A percentile compares a stretch with the other conserved stretches of the same genome.
These are phyloP conservation scores for Apodemia mormo DNA, from an alignment of 2,888 invertebrate species.

Conservation along the genomic window DNA sequence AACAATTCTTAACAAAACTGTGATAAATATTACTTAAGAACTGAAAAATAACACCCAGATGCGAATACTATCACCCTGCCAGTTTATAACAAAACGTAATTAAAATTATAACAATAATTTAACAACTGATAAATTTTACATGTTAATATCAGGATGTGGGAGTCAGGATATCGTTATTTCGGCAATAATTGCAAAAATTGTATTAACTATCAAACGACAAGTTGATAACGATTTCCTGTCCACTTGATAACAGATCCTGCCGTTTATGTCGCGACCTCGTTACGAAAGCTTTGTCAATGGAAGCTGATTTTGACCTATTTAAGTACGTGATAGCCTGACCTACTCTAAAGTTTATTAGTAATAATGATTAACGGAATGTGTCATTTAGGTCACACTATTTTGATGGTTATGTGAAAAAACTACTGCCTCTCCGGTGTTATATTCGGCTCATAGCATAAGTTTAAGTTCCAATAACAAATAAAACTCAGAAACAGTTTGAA, in stretches of 20 bases:
- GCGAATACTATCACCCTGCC: too few relatives aligned
- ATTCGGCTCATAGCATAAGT: too few relatives aligned
- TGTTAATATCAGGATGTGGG: slow-evolving; percentile 45
- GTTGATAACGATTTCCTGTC: slow-evolving; percentile 76
- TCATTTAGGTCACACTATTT: background rate
- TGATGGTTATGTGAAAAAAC: too few relatives aligned
- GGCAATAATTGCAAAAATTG: slow-evolving; percentile 81
- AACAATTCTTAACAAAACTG: too few relatives aligned
- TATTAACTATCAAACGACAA: slow-evolving; percentile 75
- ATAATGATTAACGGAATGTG: slow-evolving; percentile 1
- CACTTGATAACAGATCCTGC: slow-evolving; percentile 63
- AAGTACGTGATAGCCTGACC: slow-evolving; percentile 47
- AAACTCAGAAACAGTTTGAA: too few relatives aligned
- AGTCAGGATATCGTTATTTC: slow-evolving; percentile 69
- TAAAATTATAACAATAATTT: background rate
- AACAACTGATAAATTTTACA: background rate
- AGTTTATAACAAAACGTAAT: background rate
- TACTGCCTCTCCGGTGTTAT: too few relatives aligned
- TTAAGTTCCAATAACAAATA: too few relatives aligned
- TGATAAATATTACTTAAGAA: too few relatives aligned
- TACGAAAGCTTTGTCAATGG: slow-evolving; percentile 73
- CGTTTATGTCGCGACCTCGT: slow-evolving; percentile 71
- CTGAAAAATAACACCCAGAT: too few relatives aligned
- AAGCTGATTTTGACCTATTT: slow-evolving; percentile 78
- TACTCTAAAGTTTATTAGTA: slow-evolving; percentile 44